Conservation (phyloP, 2,888 invertebrate species). For the Cantharis flavilabris region DNA sequence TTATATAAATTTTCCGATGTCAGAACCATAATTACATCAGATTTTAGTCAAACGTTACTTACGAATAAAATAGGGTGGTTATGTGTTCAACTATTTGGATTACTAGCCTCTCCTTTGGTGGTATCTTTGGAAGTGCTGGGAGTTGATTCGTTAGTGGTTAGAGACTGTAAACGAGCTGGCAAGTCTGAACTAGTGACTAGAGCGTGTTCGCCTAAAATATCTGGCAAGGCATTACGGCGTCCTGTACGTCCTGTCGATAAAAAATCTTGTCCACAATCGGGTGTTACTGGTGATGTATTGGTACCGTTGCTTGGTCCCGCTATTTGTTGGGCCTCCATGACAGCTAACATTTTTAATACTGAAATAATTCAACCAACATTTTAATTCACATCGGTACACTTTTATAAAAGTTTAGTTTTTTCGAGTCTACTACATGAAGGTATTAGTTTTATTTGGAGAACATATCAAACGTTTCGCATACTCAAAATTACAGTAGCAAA, state of each 20-base stretch:
- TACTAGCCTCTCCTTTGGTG: conserved; percentile 26
- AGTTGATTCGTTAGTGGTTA: conserved; percentile 64
- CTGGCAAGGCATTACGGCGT: conserved; percentile 85
- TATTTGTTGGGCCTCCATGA: conserved; percentile 52
- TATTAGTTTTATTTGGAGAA: background rate
- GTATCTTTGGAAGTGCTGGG: conserved; percentile 35
- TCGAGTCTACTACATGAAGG: background rate
- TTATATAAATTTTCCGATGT: background rate
- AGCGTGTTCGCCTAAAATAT: conserved; percentile 76
- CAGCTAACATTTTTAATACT: conserved; percentile 56
- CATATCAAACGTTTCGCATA: background rate
- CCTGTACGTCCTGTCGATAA: conserved; percentile 85
- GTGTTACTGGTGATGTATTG: conserved; percentile 30
- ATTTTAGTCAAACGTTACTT: background rate
- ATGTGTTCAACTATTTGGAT: conserved; percentile 41
- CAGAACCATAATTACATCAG: background rate
- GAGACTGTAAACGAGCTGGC: conserved; percentile 73
- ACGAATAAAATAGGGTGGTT: background rate
- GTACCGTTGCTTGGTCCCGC: conserved; percentile 40
- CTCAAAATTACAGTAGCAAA: background rate
- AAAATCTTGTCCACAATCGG: conserved; percentile 63
- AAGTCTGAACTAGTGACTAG: conserved; percentile 76
- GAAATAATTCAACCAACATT: background rate
- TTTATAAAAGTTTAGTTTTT: background rate
- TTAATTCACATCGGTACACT: background rate